Evolutionary conservation across 1,140 invertebrate genomes (phyloP).

Genomic region (Eurosta solidaginis): DNA sequence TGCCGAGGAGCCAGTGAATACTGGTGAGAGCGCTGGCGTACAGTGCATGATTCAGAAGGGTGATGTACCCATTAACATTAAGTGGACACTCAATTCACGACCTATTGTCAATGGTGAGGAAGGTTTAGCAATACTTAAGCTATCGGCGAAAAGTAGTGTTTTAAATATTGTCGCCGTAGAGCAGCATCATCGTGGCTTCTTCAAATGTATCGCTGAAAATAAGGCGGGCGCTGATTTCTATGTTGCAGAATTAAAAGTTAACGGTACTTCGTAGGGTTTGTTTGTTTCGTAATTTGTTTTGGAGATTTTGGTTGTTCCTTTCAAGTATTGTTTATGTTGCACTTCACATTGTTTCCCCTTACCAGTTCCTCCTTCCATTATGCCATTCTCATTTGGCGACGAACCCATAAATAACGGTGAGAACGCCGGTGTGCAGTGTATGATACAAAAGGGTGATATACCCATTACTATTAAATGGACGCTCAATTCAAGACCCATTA

Average conservation of each 20-base stretch:
- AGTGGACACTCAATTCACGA: conserved; percentile 64
- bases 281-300: neutral
- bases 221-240: conserved; percentile 63
- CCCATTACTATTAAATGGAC: conserved; percentile 73
- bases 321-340: neutral
- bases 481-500: conserved; percentile 55
- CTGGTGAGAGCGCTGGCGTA: conserved; percentile 75
- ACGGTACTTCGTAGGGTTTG: neutral
- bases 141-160: conserved; percentile 73
- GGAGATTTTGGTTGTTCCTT: neutral
- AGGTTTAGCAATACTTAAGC: conserved; percentile 64
- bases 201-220: conserved; percentile 70
- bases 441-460: conserved; percentile 74
- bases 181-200: conserved; percentile 65
- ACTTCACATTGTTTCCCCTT: neutral
- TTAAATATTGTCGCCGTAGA: conserved; percentile 65
- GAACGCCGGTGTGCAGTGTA: conserved; percentile 73
- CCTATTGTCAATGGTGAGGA: conserved; percentile 58
- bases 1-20: conserved; percentile 72
- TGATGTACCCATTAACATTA: conserved; percentile 71
- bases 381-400: conserved; percentile 72
- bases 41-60: conserved; percentile 76
- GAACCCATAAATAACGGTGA: conserved; percentile 75
- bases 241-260: conserved; percentile 56
- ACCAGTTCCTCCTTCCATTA: conserved; percentile 60